These are phyloP conservation scores for Siderastrea radians DNA, from an alignment of 92 coral and sea anemone species.

Conservation along the genomic window DNA sequence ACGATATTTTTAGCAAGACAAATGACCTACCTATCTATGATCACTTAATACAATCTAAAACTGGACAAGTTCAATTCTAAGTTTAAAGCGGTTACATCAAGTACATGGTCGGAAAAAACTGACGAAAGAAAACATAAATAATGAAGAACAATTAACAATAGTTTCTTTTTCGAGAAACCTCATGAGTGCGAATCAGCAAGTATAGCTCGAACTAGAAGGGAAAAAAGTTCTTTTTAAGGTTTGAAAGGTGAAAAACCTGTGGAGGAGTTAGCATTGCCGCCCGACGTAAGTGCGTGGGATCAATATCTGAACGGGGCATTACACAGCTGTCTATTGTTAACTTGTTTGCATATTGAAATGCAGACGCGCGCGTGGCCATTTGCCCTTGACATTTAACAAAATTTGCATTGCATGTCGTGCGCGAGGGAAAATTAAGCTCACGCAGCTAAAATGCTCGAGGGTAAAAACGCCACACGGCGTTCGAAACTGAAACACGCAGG, in stretches of 20 bases:
- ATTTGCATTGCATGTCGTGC: slow-evolving; percentile 8
- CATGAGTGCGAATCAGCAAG: background rate
- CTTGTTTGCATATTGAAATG: slow-evolving; percentile 10
- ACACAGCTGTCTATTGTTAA: slow-evolving; percentile 1
- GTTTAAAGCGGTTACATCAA: no score
- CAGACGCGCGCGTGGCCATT: background rate
- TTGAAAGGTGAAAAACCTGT: background rate
- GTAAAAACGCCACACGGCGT: background rate
- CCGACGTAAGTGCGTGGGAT: no score
- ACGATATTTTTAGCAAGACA: no score
- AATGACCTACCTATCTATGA: no score
- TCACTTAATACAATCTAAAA: no score
- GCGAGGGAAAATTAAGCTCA: background rate
- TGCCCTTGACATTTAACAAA: slow-evolving; percentile 35
- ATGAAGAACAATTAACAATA: background rate
- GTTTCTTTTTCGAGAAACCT: no score
- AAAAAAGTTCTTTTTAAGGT: no score
- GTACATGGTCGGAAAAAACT: background rate
- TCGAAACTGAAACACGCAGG: background rate
- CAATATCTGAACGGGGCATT: background rate
- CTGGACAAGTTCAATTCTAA: no score
- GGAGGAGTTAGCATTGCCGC: background rate
- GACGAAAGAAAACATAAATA: background rate
- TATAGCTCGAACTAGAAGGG: background rate
- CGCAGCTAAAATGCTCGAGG: background rate